Evolutionary conservation across 2,113 vertebrate genomes (phyloP), one percentile per base, ranked within the genome.

Genomic region (Odontophorus gujanensis): DNA sequence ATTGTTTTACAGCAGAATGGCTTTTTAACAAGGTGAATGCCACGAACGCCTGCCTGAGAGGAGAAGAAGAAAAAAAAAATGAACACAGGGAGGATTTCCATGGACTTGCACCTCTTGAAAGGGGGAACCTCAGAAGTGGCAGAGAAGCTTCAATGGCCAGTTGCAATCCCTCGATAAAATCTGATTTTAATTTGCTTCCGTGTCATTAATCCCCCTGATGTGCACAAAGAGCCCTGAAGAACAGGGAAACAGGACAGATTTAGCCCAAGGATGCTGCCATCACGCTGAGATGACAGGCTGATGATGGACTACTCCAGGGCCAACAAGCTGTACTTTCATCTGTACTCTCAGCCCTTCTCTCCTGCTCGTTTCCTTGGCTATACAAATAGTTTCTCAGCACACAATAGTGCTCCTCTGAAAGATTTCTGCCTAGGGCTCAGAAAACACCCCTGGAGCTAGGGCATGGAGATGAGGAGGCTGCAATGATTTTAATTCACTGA

Each of bases 1-100:
- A 72, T 87, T 92, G 62, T 89, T 95, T 97, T 81, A 89, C 81
- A 84, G 89, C 71, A 47, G 62, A 91, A 89, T 43, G 93, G 91
- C 69, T 95, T 91, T 85, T 84, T 69, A 95, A 85, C 79, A 72
- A 87, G 73, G 90, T 65, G 84, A 97, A 90, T 53, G 61, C 73
- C 88, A 78, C 15, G 87, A 91, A 72, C 36, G 32, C 50, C 43
- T 71, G 77, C 63, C 67, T 89, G 69, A 34, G 51, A 91, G 83
- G 68, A 87, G 72, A 42, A 7, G 40, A 13, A 20, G 25, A 7
- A 40, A 51, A 45, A 14, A 20, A 22, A 34, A 50, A 11, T 26
- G 61, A 61, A 4, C 28, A 40, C 12, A 40, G 67, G 82, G 65
- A 40, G 48, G 25, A 26, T 45, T 28, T 87, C 57, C 15, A 6